Base-by-base conservation (phyloP, 2,113 vertebrate genomes). In the Ranitomeya imitator region DNA sequence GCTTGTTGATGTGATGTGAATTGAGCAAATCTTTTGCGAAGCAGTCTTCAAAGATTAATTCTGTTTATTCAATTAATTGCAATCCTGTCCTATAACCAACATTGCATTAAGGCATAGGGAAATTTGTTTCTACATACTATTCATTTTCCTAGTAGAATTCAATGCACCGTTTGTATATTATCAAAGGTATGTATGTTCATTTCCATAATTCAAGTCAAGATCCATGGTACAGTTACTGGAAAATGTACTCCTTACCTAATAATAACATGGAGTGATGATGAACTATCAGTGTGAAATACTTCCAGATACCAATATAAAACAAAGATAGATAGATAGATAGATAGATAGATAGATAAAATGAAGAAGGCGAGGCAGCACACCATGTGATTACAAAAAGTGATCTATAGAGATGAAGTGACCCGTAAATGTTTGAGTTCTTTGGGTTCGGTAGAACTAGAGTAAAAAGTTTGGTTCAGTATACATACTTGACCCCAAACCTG, bases 1-100 rank as follows among this genome's bases (percentile, higher is more conserved):
- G 60, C 80, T 63, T 65, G 26, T 45, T 63, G 80, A 60, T 82
- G 37, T 82, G 60, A 82, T 82, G 51, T 21, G 37, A 26, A 82
- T 37, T 63, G 80, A 65, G 59, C 31, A 65, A 65, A 60, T 14
- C 80, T 82, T 59, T 51, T 63, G 80, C 65, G 60, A 82, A 63
- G 59, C 80, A 63, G 80, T 19, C 60, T 82, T 59, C 16, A 51
- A 51, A 61, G 80, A 65, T 65, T 82, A 63, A 45, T 65, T 82
- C 21, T 4, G 21, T 82, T 82, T 51, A 65, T 82, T 9, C 59
- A 65, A 63, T 63, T 82, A 65, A 82, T 63, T 65, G 59, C 60
- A 82, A 10, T 18, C 15, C 15, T 21, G 60, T 60, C 19, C 31
- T 82, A 4, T 26, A 65, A 31, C 19, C 5, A 51, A 45, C 60